phyloP scores from a whole-genome alignment of 2,113 vertebrate genomes.

The Lepisosteus oculatus region DNA sequence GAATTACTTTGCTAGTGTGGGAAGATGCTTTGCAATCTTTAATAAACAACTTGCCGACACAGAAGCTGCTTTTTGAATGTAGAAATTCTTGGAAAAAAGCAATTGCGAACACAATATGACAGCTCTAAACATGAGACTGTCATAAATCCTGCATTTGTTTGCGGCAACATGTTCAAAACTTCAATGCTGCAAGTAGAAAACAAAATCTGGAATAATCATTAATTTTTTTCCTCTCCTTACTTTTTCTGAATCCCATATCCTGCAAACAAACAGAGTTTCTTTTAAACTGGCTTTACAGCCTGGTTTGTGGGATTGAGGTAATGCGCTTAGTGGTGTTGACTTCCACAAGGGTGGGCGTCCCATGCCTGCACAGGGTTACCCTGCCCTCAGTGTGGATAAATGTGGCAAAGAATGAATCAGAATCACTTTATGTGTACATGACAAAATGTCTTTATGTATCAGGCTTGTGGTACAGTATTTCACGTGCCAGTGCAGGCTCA shows the following conservation, averaged over 20 bases:
- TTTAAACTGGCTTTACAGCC: conserved; percentile 27
- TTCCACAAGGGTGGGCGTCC: conserved; percentile 21
- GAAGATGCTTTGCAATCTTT: background rate
- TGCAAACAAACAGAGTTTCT: conserved; percentile 24
- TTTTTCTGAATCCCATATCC: conserved; percentile 4
- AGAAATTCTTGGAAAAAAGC: conserved; percentile 13
- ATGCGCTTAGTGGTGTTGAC: conserved; percentile 24
- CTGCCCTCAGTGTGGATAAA: background rate
- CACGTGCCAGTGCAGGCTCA: background rate
- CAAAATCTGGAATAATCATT: conserved; percentile 14
- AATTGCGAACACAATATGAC: conserved; percentile 15
- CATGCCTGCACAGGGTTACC: conserved; percentile 2
- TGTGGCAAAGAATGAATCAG: conserved; percentile 21
- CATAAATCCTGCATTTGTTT: conserved; percentile 33
- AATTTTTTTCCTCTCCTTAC: background rate
- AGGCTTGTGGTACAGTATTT: conserved; percentile 2
- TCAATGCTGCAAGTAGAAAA: conserved; percentile 16
- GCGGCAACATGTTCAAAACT: conserved; percentile 21
- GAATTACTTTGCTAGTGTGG: too few species aligned
- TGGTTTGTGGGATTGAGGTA: conserved; percentile 23
- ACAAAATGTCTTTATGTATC: background rate
- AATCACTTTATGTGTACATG: background rate
- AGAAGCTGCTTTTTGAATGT: conserved; percentile 4
- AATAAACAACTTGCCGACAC: background rate
- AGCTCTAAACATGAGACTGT: conserved; percentile 12